Evolutionary conservation across 1,140 invertebrate genomes (phyloP).

Genomic region (Episyrphus balteatus): DNA sequence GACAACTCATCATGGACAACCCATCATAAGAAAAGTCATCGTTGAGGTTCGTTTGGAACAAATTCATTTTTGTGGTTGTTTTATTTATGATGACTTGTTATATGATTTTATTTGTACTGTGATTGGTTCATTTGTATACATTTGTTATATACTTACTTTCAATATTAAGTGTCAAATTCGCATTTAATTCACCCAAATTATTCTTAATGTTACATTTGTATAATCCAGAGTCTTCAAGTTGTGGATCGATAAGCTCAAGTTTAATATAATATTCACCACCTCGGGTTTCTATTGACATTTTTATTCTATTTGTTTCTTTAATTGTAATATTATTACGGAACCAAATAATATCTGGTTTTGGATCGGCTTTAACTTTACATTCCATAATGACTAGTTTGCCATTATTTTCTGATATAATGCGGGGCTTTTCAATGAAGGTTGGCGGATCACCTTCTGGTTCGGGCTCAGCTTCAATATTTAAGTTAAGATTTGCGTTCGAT

Average conservation of each 20-base stretch:
- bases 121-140: too few species aligned
- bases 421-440: constrained; percentile 95
- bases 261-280: constrained; percentile 78
- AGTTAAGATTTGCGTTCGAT: constrained; percentile 94
- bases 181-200: constrained; percentile 87
- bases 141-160: constrained; percentile 66
- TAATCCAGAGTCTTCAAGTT: constrained; percentile 87
- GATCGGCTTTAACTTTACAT: constrained; percentile 87
- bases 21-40: too few species aligned
- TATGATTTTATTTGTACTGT: too few species aligned
- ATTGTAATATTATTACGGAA: constrained; percentile 68
- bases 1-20: too few species aligned
- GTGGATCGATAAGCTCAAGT: constrained; percentile 84
- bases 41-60: too few species aligned
- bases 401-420: constrained; percentile 70
- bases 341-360: constrained; percentile 92
- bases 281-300: constrained; percentile 59
- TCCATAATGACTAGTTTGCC: constrained; percentile 97
- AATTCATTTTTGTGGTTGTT: too few species aligned
- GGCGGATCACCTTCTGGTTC: constrained; percentile 89
- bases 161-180: constrained; percentile 93
- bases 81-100: too few species aligned
- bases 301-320: constrained; percentile 68
- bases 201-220: constrained; percentile 99
- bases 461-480: constrained; percentile 93